Conservation (phyloP, 23 tunicate genomes). For the Pegea sp. region DNA sequence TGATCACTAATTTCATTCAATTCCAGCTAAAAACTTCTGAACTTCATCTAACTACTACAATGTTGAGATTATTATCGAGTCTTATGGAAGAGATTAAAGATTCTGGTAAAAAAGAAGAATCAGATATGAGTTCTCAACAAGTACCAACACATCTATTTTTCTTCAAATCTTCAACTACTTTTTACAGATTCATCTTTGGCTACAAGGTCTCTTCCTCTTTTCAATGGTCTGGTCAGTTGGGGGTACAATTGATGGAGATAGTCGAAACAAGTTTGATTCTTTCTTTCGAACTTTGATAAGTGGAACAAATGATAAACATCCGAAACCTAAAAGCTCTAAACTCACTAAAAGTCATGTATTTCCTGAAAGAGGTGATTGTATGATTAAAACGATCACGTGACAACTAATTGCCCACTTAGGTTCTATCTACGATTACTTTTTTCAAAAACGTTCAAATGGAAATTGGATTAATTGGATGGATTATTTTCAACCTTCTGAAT, state of each 20-base stretch:
- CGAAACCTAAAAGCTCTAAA: conserved; percentile 84
- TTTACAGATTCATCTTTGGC: conserved; percentile 69
- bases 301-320: conserved; percentile 64
- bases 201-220: conserved; percentile 83
- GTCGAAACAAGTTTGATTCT: conserved; percentile 48
- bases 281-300: conserved; percentile 69
- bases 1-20: background rate
- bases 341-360: conserved; percentile 68
- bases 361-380: conserved; percentile 69
- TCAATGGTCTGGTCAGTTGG: conserved; percentile 83
- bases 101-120: conserved; percentile 22
- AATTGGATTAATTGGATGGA: conserved; percentile 70
- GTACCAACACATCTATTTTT: conserved; percentile 5
- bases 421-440: conserved; percentile 56
- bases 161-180: background rate
- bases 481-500: conserved; percentile 32
- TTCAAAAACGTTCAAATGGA: conserved; percentile 73
- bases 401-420: conserved; percentile 6
- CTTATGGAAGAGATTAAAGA: conserved; percentile 46
- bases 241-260: conserved; percentile 82
- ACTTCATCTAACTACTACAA: conserved; percentile 50
- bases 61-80: conserved; percentile 30
- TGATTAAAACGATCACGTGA: background rate
- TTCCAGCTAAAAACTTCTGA: conserved; percentile 53
- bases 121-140: conserved; percentile 59